Base-by-base conservation (phyloP, 2,888 invertebrate species). In the Cabera pusaria region DNA sequence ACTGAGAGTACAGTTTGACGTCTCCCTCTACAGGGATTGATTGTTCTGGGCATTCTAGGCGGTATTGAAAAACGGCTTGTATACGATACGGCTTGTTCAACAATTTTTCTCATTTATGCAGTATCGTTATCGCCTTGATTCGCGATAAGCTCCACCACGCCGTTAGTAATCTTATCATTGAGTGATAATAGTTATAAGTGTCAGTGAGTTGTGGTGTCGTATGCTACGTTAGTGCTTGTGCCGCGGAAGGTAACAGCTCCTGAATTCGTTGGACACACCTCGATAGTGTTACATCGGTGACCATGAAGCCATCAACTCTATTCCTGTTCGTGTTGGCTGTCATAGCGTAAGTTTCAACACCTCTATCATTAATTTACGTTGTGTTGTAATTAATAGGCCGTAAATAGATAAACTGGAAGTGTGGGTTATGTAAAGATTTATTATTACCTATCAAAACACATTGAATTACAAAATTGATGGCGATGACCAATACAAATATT, bases 111-210 rank as follows among this genome's bases (percentile, higher is more conserved):
- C 64, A 63, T 77, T 67, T 75, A 70, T 76, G 73, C 78, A 69
- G 72, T 71, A 59, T 61, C 67, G 77, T 82, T 85, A 87, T 86
- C 85, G 60, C 64, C 67, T 74, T 79, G 84, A 85, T 83, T 85
- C 78, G 76, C 66, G 86, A 87, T 87, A 88, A 87, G 83, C 74
- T 72, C 52, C 59, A 72, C 77, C 72, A 80, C 82, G 77, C 79
- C 73, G 74, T 68, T 60, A 64, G 76, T 81, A 83, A 82, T 86
- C 85, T 88, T 88, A 88, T 88, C 88, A 79, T 71, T 72, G 72
- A 78, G 74, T 84, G 87, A 88, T 88, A 88, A 80, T 77, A 79
- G 83, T 80, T 83, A 79, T 83, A 85, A 85, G 86, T 85, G 83
- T 85, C 84, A 88, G 87, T 87, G 80, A 88, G 87, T 74, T 80